A percentile compares a stretch with the other conserved stretches of the same genome.
Evolutionary conservation across 2,113 vertebrate species (phyloP).

Genomic region (Pantherophis guttatus): DNA sequence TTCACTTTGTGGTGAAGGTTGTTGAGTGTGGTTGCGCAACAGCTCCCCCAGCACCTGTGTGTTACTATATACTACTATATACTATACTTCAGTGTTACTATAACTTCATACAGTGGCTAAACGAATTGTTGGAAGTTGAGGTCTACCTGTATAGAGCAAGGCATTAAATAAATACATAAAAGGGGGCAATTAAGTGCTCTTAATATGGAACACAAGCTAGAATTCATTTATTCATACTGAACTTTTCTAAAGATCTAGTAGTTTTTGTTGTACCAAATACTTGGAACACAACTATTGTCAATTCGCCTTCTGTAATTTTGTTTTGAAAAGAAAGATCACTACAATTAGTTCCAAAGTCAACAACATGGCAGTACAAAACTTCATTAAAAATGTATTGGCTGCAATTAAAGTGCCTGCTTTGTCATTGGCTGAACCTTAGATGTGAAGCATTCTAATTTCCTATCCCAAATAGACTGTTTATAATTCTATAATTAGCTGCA

Average conservation of each 20-base stretch:
- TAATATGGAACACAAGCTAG: not conserved
- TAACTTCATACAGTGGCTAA: not conserved
- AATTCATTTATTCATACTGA: not conserved
- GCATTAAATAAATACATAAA: not conserved
- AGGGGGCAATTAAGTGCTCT: not conserved
- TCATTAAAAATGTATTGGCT: not conserved
- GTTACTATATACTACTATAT: no score
- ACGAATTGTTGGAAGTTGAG: not conserved
- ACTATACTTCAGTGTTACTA: not conserved
- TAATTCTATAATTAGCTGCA: slow-evolving; percentile 35
- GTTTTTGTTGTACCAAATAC: not conserved
- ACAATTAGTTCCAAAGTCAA: not conserved
- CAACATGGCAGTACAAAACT: not conserved
- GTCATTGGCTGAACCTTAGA: not conserved
- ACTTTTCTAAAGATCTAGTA: not conserved
- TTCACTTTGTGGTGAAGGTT: no score
- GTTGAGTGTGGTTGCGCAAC: no score
- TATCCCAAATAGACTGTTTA: not conserved
- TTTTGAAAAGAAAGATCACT: not conserved
- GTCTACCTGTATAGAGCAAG: not conserved
- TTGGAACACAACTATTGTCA: not conserved
- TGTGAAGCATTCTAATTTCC: slow-evolving; percentile 19
- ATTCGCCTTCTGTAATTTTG: not conserved
- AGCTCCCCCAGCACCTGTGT: no score
- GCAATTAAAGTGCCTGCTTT: not conserved